A percentile compares a stretch with the other conserved stretches of the same genome.
phyloP scores from a whole-genome alignment of 92 coral and sea anemone species.

The Epizoanthus stellaris region DNA sequence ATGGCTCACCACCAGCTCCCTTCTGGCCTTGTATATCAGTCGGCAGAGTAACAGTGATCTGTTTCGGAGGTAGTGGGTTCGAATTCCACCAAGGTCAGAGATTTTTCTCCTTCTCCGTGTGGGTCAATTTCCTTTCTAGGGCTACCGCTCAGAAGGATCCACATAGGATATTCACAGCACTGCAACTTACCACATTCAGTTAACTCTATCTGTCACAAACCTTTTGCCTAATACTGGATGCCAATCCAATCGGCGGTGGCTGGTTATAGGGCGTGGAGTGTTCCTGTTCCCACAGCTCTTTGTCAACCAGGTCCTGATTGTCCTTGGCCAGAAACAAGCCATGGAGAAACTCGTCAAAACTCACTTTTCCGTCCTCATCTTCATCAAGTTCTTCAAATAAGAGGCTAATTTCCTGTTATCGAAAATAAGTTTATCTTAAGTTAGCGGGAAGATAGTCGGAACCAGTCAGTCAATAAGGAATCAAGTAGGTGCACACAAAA shows the following conservation, averaged over 20 bases:
- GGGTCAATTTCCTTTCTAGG: too few relatives aligned
- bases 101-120: too few relatives aligned
- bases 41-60: too few relatives aligned
- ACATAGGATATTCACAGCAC: too few relatives aligned
- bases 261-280: conserved; percentile 80
- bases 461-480: too few relatives aligned
- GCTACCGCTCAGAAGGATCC: too few relatives aligned
- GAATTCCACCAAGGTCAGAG: too few relatives aligned
- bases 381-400: conserved; percentile 98
- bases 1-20: too few relatives aligned
- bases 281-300: conserved; percentile 64
- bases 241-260: conserved; percentile 54
- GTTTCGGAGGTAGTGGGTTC: too few relatives aligned
- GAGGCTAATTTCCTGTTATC: conserved; percentile 85
- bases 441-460: neutral
- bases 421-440: neutral
- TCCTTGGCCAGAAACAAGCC: conserved; percentile 95
- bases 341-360: conserved; percentile 94
- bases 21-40: too few relatives aligned
- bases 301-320: conserved; percentile 64
- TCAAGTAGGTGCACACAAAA: too few relatives aligned
- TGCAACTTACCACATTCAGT: too few relatives aligned
- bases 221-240: conserved; percentile 67
- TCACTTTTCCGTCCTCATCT: conserved; percentile 93
- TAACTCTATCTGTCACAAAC: neutral